Evolutionary conservation across 2,888 invertebrate genomes (phyloP).

Genomic region (Chaitophorus viminalis): DNA sequence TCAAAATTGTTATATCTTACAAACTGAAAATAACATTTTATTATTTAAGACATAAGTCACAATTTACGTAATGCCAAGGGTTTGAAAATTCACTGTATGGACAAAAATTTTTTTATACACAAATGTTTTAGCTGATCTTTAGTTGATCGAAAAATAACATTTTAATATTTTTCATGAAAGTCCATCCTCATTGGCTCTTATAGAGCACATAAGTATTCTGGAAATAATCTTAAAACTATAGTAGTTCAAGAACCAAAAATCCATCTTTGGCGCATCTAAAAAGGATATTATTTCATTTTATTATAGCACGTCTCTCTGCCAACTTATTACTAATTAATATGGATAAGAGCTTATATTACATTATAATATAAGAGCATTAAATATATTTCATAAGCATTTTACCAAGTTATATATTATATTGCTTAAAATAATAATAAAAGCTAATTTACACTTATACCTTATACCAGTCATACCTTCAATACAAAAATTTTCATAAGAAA

Average conservation of each 20-base stretch:
- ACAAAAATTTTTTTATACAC: background rate
- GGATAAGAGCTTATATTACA: background rate
- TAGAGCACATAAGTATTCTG: constrained; percentile 20
- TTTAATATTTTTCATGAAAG: background rate
- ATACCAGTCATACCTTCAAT: too few relatives aligned
- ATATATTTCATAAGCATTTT: constrained; percentile 4
- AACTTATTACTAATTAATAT: constrained; percentile 22
- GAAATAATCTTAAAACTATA: constrained; percentile 10
- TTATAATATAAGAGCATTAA: background rate
- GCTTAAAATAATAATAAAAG: background rate
- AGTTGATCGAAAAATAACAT: background rate
- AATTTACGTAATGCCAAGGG: background rate
- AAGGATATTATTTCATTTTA: constrained; percentile 40
- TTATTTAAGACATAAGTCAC: background rate
- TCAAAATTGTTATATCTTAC: too few relatives aligned
- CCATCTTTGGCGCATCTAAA: constrained; percentile 4
- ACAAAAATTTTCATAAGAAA: too few relatives aligned
- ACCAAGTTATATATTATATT: background rate
- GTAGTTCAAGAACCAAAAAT: constrained; percentile 15
- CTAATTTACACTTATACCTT: too few relatives aligned
- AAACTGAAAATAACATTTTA: background rate
- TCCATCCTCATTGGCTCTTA: background rate
- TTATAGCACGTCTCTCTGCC: background rate
- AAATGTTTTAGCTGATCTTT: constrained; percentile 5
- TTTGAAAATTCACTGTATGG: background rate